Base-by-base conservation (phyloP, 2,888 invertebrate species). In the Epistrophella euchroma region DNA sequence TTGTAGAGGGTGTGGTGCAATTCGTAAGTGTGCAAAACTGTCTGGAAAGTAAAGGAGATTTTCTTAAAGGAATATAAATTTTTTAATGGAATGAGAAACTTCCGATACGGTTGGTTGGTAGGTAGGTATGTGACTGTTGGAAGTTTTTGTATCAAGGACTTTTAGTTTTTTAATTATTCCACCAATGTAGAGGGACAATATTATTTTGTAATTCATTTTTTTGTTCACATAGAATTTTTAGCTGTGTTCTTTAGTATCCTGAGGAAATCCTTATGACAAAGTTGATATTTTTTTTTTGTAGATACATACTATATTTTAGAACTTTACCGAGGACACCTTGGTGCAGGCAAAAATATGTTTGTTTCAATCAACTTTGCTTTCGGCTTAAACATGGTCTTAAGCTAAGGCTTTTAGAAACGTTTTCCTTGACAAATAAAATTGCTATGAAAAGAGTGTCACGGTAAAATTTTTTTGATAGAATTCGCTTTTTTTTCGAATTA, bases 121-220 rank as follows among this genome's bases (percentile, higher is more conserved):
- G 37, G 45, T 25, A 25, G 2, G 2, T 75, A 55, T 71, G 70
- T 70, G 40, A 74, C 50, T 56, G 72, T 2, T 62, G 45, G 9
- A 62, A 74, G 45, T 50, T 72, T 55, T 37, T 37, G 15, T 28
- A 64, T 60, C 76, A 76, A 77, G 76, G 68, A 73, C 55, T 81
- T 80, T 76, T 76, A 66, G 72, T 56, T 85, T 84, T 84, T 81
- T 80, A 85, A 81, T 85, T 81, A 81, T 76, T 80, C 66, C 22
- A 37, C 19, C 37, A 70, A 66, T 66, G 32, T 47, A 47, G n/a
- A 35, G 15, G 32, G 35, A 47, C 17, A n/a, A 7, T 60, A 4
- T 60, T 37, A 19, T 40, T 22, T 25, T 15, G 19, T 10, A 13
- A 37, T 40, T 62, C 4, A 15, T 13, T 62, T 45, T 45, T 43